Evolutionary conservation across 2,797 vertebrate genomes (phyloP).

Genomic region (Phoebastria nigripes): DNA sequence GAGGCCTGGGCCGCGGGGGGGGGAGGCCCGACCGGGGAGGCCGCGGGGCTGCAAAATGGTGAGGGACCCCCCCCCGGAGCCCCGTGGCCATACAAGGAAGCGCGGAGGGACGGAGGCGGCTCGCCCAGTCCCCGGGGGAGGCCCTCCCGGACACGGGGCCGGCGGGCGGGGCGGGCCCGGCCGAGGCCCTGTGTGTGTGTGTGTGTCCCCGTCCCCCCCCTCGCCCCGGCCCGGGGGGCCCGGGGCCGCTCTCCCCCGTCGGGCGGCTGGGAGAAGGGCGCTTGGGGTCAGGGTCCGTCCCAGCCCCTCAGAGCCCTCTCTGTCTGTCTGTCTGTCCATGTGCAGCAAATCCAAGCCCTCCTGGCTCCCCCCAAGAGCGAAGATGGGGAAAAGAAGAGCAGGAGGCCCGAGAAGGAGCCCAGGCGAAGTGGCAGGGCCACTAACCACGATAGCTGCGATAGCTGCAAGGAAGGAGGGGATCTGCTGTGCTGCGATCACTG

Average conservation of each 20-base stretch:
- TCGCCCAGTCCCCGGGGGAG: constrained; percentile 38
- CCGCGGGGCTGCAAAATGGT: constrained; percentile 9
- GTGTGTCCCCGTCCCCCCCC: not conserved
- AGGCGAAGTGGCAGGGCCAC: constrained; percentile 92
- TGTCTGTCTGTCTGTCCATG: constrained; percentile 20
- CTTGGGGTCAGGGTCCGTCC: not conserved
- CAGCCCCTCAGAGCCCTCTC: not conserved
- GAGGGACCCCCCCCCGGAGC: not conserved
- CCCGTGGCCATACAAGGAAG: constrained; percentile 75
- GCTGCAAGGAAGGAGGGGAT: constrained; percentile 95
- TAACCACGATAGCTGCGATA: constrained; percentile 98
- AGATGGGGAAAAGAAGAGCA: constrained; percentile 90
- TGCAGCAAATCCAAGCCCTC: constrained; percentile 96
- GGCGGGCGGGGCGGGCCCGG: constrained; percentile 3
- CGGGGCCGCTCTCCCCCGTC: not conserved
- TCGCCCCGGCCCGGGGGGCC: not conserved
- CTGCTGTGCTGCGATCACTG: constrained; percentile 96
- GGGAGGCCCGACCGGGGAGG: not conserved
- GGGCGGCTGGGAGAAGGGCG: not conserved
- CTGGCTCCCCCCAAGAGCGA: constrained; percentile 95
- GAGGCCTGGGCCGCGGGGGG: constrained; percentile 55
- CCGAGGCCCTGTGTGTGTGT: not conserved
- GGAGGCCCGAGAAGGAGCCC: constrained; percentile 90
- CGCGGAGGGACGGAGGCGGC: constrained; percentile 60
- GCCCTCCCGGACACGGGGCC: not conserved